Base-by-base conservation (phyloP, 2,888 invertebrate species). In the Cinara cedri region DNA sequence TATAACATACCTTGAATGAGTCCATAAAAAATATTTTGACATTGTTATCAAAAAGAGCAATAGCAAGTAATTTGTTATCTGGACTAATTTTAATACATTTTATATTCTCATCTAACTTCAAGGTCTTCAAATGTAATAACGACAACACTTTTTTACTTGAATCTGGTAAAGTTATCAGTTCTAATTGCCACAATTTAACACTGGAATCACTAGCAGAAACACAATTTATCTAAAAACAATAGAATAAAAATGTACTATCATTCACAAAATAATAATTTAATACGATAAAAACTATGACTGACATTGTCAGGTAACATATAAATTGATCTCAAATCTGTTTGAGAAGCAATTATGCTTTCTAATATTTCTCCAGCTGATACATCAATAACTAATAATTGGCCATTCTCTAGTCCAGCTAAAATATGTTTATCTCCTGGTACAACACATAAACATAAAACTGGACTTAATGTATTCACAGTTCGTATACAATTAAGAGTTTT, bases 21-120 rank as follows among this genome's bases (percentile, higher is more conserved):
- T 99, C 98, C 66, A 93, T 86, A 85, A 96, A 98, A 87, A 97
- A 98, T 83, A 99, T 92, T 86, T 97, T 96, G 0, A 98, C 95
- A 0, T 97, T 98, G 10, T 92, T 93, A 87, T 99, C 98, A 63
- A 98, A 87, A 8, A 98, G 87, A 0, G 96, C 93, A 8, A 94
- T 95, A 0, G 97, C 96, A 26, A 99, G 87, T 84, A 95, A 93
- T 86, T 92, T 93, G 84, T 90, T 91, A 86, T 97, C 93, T 0
- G 94, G 93, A 83, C 94, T 94, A 68, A 94, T 90, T 85, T 90
- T 91, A 0, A 96, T 91, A 82, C 93, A 93, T 3, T 96, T 87
- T 14, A 97, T 94, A 63, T 91, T 90, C 84, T 98, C 97, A 82
- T 97, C 94, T 81, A 98, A 86, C 85, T 95, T 92, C 24, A 98